Conservation (phyloP, 2,888 invertebrate genomes). For the Brassicogethes aeneus region DNA sequence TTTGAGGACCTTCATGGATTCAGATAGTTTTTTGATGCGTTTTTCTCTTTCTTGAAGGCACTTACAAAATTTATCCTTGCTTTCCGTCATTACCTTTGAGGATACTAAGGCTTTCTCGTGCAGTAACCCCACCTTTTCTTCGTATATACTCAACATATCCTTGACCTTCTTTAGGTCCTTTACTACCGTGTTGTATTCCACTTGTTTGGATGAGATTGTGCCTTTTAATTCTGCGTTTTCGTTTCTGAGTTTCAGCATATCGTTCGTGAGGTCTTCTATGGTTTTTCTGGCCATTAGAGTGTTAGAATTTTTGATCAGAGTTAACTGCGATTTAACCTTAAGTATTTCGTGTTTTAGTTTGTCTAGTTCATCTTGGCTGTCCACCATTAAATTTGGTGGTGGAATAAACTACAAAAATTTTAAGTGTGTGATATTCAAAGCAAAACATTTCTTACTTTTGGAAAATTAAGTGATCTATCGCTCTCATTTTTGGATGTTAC, state of each 20-base stretch:
- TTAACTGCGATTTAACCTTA: slow-evolving; percentile 18
- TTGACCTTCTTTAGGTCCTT: slow-evolving; percentile 20
- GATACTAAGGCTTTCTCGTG: slow-evolving; percentile 24
- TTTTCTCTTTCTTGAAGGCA: slow-evolving; percentile 20
- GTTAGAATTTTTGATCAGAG: neutral
- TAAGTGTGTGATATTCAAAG: no score
- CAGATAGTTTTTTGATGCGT: slow-evolving; percentile 17
- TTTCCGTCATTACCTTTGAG: slow-evolving; percentile 21
- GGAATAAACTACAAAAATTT: no score
- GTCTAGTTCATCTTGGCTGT: slow-evolving; percentile 5
- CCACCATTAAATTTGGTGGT: no score
- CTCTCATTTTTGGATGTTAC: no score
- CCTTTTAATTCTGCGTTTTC: neutral
- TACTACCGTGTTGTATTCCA: neutral
- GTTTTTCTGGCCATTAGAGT: neutral
- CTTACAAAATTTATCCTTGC: slow-evolving; percentile 22
- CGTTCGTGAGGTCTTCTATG: neutral
- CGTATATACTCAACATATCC: slow-evolving; percentile 21
- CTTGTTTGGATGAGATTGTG: neutral
- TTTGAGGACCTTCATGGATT: neutral
- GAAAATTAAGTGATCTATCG: no score
- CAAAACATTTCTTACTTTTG: no score
- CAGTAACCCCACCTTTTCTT: slow-evolving; percentile 20
- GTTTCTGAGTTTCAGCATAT: neutral
- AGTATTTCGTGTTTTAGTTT: slow-evolving; percentile 21